A percentile compares a stretch with the other conserved stretches of the same genome.
Conservation (phyloP, 2,113 vertebrate genomes). For the Vulpes ferrilata region DNA sequence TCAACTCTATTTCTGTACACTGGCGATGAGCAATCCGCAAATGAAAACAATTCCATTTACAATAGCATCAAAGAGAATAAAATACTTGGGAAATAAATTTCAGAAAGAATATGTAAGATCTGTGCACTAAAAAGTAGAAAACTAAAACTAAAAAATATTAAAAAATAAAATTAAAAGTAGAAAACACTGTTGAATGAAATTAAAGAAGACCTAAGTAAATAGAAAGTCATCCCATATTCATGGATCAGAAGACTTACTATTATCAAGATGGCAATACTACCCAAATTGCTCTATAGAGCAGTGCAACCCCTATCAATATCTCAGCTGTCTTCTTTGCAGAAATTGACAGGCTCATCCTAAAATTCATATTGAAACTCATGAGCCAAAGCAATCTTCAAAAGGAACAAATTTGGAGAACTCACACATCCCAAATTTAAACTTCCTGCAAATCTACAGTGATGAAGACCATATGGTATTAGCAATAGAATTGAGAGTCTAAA, state of each 20-base stretch:
- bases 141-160: too few relatives aligned
- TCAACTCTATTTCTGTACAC: not conserved
- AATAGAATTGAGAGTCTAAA: not conserved
- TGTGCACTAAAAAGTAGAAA: not conserved
- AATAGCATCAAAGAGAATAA: constrained; percentile 36
- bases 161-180: not conserved
- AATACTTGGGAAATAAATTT: not conserved
- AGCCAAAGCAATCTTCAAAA: constrained; percentile 6
- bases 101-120: not conserved
- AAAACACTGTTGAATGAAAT: constrained; percentile 2
- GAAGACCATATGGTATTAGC: not conserved
- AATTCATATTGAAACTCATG: constrained; percentile 17
- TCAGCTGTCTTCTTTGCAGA: not conserved
- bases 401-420: not conserved
- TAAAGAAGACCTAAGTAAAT: not conserved
- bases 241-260: not conserved
- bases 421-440: not conserved
- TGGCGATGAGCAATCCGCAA: not conserved
- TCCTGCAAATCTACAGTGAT: not conserved
- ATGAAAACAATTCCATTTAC: not conserved
- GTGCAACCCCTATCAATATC: not conserved
- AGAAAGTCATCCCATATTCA: not conserved
- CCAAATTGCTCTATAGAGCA: not conserved
- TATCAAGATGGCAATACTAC: not conserved
- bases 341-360: not conserved